Conservation (phyloP, 2,113 vertebrate genomes). For the Empidonax traillii region DNA sequence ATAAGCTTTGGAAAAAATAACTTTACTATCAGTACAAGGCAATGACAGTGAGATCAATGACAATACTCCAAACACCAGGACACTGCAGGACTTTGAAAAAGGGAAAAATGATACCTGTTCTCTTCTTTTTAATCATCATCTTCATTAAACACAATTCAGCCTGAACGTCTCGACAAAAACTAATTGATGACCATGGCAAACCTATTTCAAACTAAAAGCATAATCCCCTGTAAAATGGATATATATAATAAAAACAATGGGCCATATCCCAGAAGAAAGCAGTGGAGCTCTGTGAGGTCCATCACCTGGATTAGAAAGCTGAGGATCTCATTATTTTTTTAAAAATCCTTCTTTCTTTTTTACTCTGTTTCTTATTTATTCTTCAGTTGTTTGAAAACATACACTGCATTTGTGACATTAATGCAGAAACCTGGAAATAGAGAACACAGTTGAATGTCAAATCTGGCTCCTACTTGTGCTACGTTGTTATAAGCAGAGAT, state of each 20-base stretch:
- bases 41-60: slow-evolving; percentile 7
- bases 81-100: slow-evolving; percentile 2
- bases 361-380: not conserved
- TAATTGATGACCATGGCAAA: not conserved
- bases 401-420: not conserved
- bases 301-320: not conserved
- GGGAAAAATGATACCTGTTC: not conserved
- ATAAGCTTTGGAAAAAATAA: slow-evolving; percentile 55
- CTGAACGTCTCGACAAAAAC: not conserved
- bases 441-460: not conserved
- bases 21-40: slow-evolving; percentile 8
- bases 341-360: not conserved
- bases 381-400: not conserved
- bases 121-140: slow-evolving; percentile 1
- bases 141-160: not conserved
- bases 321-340: not conserved
- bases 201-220: not conserved
- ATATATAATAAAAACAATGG: not conserved
- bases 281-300: not conserved
- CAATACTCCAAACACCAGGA: not conserved
- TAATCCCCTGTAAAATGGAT: not conserved
- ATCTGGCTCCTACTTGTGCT: not conserved
- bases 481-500: not conserved
- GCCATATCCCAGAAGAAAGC: not conserved
- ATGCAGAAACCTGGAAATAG: not conserved